A percentile compares a stretch with the other conserved stretches of the same genome.
These are phyloP conservation scores for Mesitornis unicolor DNA, from an alignment of 2,113 vertebrate species.

Conservation along the genomic window DNA sequence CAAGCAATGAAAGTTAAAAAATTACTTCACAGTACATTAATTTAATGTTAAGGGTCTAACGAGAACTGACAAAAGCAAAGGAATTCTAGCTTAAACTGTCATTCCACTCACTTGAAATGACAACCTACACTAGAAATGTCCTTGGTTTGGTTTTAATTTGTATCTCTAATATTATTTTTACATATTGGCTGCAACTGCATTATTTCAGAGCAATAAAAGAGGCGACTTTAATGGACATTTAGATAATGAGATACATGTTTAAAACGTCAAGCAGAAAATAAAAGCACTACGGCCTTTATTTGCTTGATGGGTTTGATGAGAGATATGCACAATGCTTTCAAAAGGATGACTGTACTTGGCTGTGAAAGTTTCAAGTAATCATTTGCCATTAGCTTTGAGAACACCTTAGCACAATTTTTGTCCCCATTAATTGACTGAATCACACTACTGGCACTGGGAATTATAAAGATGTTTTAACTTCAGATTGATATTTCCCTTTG, in stretches of 20 bases:
- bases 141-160: conserved; percentile 14
- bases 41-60: neutral
- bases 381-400: neutral
- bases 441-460: neutral
- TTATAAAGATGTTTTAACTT: neutral
- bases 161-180: neutral
- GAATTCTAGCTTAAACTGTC: neutral
- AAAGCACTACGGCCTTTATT: neutral
- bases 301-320: neutral
- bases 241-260: neutral
- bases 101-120: neutral
- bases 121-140: neutral
- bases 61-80: conserved; percentile 22
- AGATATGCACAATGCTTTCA: neutral
- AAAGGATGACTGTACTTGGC: neutral
- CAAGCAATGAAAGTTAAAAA: conserved; percentile 12
- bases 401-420: neutral
- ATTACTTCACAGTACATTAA: conserved; percentile 16
- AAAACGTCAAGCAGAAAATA: neutral
- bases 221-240: neutral
- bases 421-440: neutral
- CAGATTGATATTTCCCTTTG: neutral
- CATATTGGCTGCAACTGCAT: neutral
- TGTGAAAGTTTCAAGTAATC: neutral
- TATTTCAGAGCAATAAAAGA: conserved; percentile 11